Base-by-base conservation (phyloP, 2,113 vertebrate species). In the Scalopus aquaticus region DNA sequence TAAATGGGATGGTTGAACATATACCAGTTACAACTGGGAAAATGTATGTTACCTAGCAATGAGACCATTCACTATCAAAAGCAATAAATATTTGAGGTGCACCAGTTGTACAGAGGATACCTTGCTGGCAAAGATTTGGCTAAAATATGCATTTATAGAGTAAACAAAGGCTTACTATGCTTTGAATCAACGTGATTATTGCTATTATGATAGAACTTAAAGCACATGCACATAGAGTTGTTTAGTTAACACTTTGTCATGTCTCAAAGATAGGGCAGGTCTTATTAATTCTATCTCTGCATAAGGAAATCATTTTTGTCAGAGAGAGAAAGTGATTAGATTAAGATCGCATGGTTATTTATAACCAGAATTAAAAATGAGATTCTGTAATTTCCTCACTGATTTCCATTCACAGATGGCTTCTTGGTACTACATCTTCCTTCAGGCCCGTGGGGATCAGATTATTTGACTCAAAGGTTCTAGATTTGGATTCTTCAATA, bases 131-230 rank as follows among this genome's bases (percentile, higher is more conserved):
- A 72, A 64, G 49, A 56, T 62, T 69, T 69, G 32, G 78, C 73
- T 73, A 76, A 94, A 94, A 56, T 56, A 35, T 82, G 8, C 49
- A 74, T 95, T 91, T 74, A 35, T 79, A 39, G 56, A 88, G 62
- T 93, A 87, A 77, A 73, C 67, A 94, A 94, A 93, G 67, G 5
- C 37, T 91, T 58, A 54, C 76, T 74, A 3, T 86, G 30, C 70
- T 85, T 35, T 58, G 22, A 83, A 58, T 80, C 70, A 94, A 32
- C 42, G 39, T 91, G 30, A 85, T 70, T 80, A n/a, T 30, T 74
- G 24, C 35, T 20, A 35, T 46, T 90, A 73, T 92, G 39, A 65
- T 91, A 93, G 70, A 79, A 95, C 26, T 79, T 58, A 88, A 91
- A 79, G 46, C 54, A 88, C 84, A 62, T 60, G 88, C 62, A 78